Evolutionary conservation across 1,140 invertebrate genomes (phyloP), one percentile per base, ranked within the genome.

Genomic region (Neuroterus valhalla): DNA sequence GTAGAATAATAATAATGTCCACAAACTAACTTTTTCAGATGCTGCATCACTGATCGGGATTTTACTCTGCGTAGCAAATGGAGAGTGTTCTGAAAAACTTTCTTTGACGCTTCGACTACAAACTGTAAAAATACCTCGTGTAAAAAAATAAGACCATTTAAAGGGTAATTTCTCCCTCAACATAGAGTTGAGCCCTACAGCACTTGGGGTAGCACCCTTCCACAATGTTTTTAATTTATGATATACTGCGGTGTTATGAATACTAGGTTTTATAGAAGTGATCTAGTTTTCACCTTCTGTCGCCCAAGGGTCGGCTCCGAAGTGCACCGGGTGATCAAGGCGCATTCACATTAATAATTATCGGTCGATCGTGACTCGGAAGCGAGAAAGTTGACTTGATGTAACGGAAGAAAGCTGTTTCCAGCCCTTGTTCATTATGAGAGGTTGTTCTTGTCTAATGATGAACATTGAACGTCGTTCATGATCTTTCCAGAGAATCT

Each of bases 201-300:
- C 0, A 43, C 10, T 12, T n/a, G 69, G 55, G 17, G n/a, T 66
- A 71, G 50, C 46, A 76, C 46, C 50, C 62, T 45, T 43, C 70
- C 67, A 52, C 75, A 73, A 75, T 75, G 71, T 62, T 15, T 14
- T 66, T 73, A 50, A 71, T 55, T 46, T 75, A 67, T 46, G 71
- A 73, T 78, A 75, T 77, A 77, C 68, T 76, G 74, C 71, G 73
- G 74, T 75, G 76, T 80, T 76, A 80, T 38, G 62, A 71, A 62
- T 69, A 72, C 46, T 44, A 17, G 46, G 70, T 78, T 78, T 80
- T 76, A 43, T 38, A 62, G 21, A 6, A 23, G 46, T 77, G 75
- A 81, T 81, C 76, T 81, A 71, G 55, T 78, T 81, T 81, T 81
- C 79, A 78, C 74, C 76, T 71, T 70, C 44, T 46, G 72, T 38